These are phyloP conservation scores for Lasioglossum leucozonium DNA, from an alignment of 2,888 invertebrate species.

Conservation along the genomic window DNA sequence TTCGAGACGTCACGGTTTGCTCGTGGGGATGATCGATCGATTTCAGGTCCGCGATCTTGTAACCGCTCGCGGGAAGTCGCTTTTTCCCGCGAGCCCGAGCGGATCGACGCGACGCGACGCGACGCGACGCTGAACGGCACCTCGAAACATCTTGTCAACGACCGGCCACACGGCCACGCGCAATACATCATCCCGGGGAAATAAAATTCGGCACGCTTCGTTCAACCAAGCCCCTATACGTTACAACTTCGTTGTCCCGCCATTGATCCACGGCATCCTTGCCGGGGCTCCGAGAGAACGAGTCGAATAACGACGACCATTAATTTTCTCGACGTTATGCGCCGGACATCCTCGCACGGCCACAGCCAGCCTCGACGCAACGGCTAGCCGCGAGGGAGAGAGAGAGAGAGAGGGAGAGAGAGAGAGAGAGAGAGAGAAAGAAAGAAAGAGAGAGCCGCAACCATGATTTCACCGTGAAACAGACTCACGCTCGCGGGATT, in stretches of 20 bases:
- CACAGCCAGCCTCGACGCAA: slow-evolving; percentile 32
- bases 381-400: background rate
- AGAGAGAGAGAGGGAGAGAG: no score
- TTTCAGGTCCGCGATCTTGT: slow-evolving; percentile 16
- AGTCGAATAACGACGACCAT: slow-evolving; percentile 71
- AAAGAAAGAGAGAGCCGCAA: background rate
- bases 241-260: slow-evolving; percentile 57
- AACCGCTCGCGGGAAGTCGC: slow-evolving; percentile 45
- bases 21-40: slow-evolving; percentile 40
- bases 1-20: background rate
- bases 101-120: background rate
- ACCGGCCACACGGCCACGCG: slow-evolving; percentile 37
- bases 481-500: background rate
- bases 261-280: slow-evolving; percentile 60
- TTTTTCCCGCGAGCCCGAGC: slow-evolving; percentile 32
- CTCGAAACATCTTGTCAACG: slow-evolving; percentile 59
- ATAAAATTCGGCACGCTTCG: slow-evolving; percentile 66
- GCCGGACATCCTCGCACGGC: slow-evolving; percentile 67
- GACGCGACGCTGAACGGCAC: slow-evolving; percentile 7
- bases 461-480: slow-evolving; percentile 7
- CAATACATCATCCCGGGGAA: slow-evolving; percentile 60
- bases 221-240: slow-evolving; percentile 48
- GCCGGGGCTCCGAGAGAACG: slow-evolving; percentile 58
- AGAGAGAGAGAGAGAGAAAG: no score
- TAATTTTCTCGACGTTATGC: slow-evolving; percentile 70